Evolutionary conservation across 2,113 vertebrate genomes (phyloP).

Genomic region (Trichechus manatus): DNA sequence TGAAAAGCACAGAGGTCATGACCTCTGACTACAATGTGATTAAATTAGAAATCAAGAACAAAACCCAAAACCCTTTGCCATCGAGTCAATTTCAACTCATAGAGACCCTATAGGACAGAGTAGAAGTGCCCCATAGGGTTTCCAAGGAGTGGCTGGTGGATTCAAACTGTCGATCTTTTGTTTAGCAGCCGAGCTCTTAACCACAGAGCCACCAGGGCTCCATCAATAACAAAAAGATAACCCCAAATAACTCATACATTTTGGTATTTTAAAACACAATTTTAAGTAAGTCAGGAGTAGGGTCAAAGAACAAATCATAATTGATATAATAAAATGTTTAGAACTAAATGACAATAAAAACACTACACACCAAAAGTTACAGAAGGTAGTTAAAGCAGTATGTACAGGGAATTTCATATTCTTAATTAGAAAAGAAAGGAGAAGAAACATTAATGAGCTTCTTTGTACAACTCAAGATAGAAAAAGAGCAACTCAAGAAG

Average conservation of each 20-base stretch:
- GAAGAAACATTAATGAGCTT: conserved; percentile 41
- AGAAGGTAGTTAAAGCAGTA: not conserved
- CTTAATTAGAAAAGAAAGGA: conserved; percentile 47
- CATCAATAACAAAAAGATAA: conserved; percentile 47
- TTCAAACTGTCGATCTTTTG: too few relatives aligned
- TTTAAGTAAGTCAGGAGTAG: not conserved
- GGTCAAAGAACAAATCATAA: conserved; percentile 60
- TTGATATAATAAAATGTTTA: conserved; percentile 32
- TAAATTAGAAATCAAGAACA: conserved; percentile 72
- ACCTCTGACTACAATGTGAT: conserved; percentile 63
- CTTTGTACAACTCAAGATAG: not conserved
- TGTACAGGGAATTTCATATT: conserved; percentile 11
- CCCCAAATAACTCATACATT: not conserved
- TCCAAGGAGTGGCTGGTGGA: too few relatives aligned
- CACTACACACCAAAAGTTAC: conserved; percentile 23
- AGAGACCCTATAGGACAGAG: too few relatives aligned
- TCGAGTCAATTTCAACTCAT: too few relatives aligned
- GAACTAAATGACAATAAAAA: conserved; percentile 30
- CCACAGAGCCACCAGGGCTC: too few relatives aligned
- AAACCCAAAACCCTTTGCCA: not conserved
- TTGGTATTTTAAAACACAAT: conserved; percentile 42
- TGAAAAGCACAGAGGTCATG: conserved; percentile 6
- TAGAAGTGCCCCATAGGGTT: too few relatives aligned
- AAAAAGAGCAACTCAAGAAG: conserved; percentile 36
- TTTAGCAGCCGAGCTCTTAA: too few relatives aligned